These are phyloP conservation scores for Standfussiana lucernea DNA, from an alignment of 2,888 invertebrate species.

Conservation along the genomic window DNA sequence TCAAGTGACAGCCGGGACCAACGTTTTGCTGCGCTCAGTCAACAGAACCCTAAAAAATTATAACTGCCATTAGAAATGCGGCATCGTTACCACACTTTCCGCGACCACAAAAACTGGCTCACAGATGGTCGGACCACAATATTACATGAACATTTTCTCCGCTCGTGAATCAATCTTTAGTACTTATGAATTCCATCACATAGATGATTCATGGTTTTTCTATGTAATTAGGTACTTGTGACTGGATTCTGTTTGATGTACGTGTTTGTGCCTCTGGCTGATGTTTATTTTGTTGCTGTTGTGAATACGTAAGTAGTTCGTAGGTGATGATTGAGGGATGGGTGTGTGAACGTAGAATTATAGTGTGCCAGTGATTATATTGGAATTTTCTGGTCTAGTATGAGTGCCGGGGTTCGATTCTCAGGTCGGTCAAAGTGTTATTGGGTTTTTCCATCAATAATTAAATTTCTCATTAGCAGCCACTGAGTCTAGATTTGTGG, in stretches of 20 bases:
- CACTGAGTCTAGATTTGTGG: no score
- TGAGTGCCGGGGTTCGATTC: background rate
- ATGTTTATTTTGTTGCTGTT: conserved; percentile 17
- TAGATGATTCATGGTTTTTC: conserved; percentile 58
- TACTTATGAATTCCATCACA: conserved; percentile 51
- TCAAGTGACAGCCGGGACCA: background rate
- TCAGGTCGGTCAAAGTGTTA: background rate
- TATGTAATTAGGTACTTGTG: conserved; percentile 46
- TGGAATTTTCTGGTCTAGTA: background rate
- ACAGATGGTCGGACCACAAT: conserved; percentile 50
- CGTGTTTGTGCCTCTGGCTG: conserved; percentile 4
- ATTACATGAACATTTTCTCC: conserved; percentile 58
- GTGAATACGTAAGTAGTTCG: conserved; percentile 25
- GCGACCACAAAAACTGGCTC: conserved; percentile 63
- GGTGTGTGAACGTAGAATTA: background rate
- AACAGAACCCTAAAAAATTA: conserved; percentile 47
- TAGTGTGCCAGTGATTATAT: background rate
- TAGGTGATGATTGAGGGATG: background rate
- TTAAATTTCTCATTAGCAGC: no score
- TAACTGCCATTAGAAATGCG: conserved; percentile 62
- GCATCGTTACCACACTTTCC: conserved; percentile 64
- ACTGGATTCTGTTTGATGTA: conserved; percentile 44
- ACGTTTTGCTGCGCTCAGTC: background rate
- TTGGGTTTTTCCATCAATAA: no score
- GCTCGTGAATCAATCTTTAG: conserved; percentile 59